Evolutionary conservation across 2,113 vertebrate species (phyloP), one percentile per base, ranked within the genome.

Genomic region (Calyptommatus sinebrachiatus): DNA sequence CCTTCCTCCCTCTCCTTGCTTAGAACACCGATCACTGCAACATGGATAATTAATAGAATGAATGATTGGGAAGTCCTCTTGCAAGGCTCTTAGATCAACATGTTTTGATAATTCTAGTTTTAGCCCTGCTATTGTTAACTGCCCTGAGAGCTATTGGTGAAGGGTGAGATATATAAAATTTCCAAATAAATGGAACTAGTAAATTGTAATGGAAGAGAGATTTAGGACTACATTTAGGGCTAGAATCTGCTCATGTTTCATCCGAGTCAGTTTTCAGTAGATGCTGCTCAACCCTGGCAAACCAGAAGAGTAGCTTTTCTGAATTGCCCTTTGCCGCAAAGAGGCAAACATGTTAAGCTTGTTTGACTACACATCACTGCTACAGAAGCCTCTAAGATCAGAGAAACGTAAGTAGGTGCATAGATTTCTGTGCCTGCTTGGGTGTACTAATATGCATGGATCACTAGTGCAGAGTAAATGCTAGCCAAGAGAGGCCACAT

Each of bases 241-340:
- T 53, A 57, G 24, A 21, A 35, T 9, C 60, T 65, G 41, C 45
- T 12, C 1, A 7, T 63, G 5, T 11, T 22, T 16, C 21, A 35
- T 20, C 9, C 20, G 41, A 14, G 16, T 1, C 35, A 61, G 53
- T 22, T 63, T 26, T 48, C 21, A 72, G 41, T 41, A 72, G 45
- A 50, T 65, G 10, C 41, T 72, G n/a, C 63, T 65, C 53, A 61
- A 29, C 5, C 21, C 20, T 24, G 41, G 53, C 31, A 50, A 81
- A 81, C 79, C 1, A 50, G 79, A 81, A 81, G 48, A n/a, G 72
- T 45, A 5, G n/a, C 53, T 81, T 81, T 79, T 28, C 7, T 29
- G 7, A 29, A 31, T 24, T 48, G 12, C 65, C 31, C 5, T 73
- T 75, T 69, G 65, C n/a, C n/a, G 48, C 50, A 57, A 53, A 75